Conservation (phyloP, 2,113 vertebrate species). For the Talpa occidentalis region DNA sequence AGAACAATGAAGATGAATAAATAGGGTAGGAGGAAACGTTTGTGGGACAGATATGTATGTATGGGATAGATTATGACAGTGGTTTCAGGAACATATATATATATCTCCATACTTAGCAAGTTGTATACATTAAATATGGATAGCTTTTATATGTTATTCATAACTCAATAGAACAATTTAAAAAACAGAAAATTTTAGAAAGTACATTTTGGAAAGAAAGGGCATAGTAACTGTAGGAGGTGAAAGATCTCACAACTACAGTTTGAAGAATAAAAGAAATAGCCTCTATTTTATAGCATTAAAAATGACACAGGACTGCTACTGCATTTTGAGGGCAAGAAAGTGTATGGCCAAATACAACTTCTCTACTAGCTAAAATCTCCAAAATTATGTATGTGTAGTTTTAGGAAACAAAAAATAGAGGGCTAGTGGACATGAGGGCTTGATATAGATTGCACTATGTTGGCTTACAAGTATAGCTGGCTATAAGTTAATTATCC, state of each 20-base stretch:
- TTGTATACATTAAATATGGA: neutral
- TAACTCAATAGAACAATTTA: neutral
- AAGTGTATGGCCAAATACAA: neutral
- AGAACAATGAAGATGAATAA: neutral
- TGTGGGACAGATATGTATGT: neutral
- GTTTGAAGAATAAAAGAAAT: conserved; percentile 7
- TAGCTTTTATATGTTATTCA: neutral
- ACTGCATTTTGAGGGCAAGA: conserved; percentile 18
- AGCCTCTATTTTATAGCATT: neutral
- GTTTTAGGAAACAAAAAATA: conserved; percentile 6
- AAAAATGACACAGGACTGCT: neutral
- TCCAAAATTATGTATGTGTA: neutral
- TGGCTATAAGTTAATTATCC: neutral
- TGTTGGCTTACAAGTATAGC: neutral
- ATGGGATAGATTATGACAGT: neutral
- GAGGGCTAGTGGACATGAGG: neutral
- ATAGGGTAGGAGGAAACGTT: neutral
- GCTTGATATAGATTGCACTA: neutral
- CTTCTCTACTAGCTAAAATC: conserved; percentile 8
- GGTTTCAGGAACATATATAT: neutral
- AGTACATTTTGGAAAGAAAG: conserved; percentile 5
- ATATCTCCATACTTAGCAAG: neutral
- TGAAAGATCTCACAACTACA: neutral
- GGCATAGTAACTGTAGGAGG: neutral
- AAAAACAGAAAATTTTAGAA: neutral